These are phyloP conservation scores for Spatulosminthurus flaviceps DNA, from an alignment of 2,888 invertebrate species.

Conservation along the genomic window DNA sequence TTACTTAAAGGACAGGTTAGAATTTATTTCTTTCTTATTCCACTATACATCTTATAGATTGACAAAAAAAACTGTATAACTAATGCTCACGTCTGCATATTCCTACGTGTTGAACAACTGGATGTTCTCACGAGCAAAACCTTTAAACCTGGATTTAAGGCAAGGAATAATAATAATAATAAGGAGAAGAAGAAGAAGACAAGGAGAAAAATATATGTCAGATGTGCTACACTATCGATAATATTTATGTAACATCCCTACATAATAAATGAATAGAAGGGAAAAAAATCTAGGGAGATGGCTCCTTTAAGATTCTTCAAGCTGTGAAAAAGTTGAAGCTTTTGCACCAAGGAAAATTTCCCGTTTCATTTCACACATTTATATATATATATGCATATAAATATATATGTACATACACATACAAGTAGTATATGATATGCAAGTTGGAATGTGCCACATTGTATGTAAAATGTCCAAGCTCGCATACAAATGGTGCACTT, in stretches of 20 bases:
- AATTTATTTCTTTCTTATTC: not conserved
- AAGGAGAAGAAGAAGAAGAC: too few relatives aligned
- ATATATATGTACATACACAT: too few relatives aligned
- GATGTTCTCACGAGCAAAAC: not conserved
- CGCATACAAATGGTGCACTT: constrained; percentile 43
- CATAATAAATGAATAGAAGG: constrained; percentile 33
- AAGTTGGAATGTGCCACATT: constrained; percentile 23
- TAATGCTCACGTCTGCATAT: too few relatives aligned
- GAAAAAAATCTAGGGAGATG: not conserved
- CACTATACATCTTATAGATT: not conserved
- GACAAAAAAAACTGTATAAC: not conserved
- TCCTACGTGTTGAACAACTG: too few relatives aligned
- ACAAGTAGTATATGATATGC: constrained; percentile 2
- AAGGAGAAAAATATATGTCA: constrained; percentile 10
- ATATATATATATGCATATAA: too few relatives aligned
- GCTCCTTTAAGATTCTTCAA: not conserved
- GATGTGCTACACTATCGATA: not conserved
- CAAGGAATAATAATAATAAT: constrained; percentile 13
- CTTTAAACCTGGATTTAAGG: not conserved
- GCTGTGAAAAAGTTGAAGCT: constrained; percentile 33
- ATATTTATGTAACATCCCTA: constrained; percentile 24
- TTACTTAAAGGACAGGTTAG: not conserved
- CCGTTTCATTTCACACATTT: too few relatives aligned
- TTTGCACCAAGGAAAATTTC: constrained; percentile 24
- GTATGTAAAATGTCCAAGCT: not conserved